phyloP scores from a whole-genome alignment of 2,113 vertebrate genomes.

The Upupa epops region DNA sequence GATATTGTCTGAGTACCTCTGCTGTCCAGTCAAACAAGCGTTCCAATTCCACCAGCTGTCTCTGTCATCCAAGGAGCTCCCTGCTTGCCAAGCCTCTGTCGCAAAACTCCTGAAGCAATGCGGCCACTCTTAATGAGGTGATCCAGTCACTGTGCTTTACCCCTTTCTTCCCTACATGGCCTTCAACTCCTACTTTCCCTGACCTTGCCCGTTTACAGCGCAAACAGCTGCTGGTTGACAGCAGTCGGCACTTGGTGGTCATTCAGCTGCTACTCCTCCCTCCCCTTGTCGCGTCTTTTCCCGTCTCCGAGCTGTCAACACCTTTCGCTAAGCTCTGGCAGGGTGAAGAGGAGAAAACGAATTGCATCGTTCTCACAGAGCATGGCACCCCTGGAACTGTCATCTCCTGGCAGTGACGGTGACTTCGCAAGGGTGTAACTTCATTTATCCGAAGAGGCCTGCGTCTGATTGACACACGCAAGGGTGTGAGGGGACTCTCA shows the following conservation, averaged over 20 bases:
- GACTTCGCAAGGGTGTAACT: neutral
- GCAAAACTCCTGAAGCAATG: neutral
- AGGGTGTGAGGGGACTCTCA: conserved; percentile 4
- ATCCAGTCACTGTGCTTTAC: neutral
- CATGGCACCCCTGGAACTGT: conserved; percentile 17
- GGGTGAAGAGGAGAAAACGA: conserved; percentile 50
- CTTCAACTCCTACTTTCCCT: neutral
- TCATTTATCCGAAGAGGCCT: neutral
- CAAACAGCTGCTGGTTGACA: neutral
- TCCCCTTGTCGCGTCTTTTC: neutral
- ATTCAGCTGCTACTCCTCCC: neutral
- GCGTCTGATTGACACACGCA: conserved; percentile 33
- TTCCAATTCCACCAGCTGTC: neutral
- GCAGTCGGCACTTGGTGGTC: rapidly evolving
- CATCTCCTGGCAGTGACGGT: conserved; percentile 12
- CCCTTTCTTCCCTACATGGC: neutral
- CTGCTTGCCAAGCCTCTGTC: neutral
- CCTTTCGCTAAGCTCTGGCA: neutral
- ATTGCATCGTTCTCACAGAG: conserved; percentile 41
- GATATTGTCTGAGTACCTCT: neutral
- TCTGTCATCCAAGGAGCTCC: neutral
- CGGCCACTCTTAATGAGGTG: neutral
- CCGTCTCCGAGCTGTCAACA: conserved; percentile 47
- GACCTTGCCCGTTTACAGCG: neutral
- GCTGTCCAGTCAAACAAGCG: neutral